These are phyloP conservation scores for Labia minor DNA, from an alignment of 2,888 invertebrate genomes.

Conservation along the genomic window DNA sequence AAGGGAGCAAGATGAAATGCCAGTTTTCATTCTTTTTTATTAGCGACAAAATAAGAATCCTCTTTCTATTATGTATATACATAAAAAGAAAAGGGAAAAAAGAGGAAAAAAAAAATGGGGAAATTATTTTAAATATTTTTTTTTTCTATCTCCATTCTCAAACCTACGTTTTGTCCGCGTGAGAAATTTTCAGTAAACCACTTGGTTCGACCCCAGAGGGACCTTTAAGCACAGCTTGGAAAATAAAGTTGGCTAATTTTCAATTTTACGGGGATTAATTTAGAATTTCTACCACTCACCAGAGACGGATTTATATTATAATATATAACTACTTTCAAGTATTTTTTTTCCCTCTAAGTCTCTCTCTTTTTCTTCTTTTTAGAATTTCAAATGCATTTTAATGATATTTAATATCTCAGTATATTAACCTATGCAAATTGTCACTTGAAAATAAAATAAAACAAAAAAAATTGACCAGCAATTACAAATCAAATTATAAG, in stretches of 20 bases:
- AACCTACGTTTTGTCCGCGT: background rate
- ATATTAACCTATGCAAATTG: no score
- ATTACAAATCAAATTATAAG: no score
- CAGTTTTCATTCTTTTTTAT: no score
- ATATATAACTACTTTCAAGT: conserved; percentile 5
- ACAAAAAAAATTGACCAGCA: no score
- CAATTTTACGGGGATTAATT: conserved; percentile 8
- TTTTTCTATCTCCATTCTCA: background rate
- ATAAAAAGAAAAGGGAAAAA: background rate
- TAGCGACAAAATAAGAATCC: no score
- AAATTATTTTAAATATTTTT: conserved; percentile 3
- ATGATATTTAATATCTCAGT: no score
- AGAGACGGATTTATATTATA: conserved; percentile 13
- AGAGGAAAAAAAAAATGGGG: background rate
- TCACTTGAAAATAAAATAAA: no score
- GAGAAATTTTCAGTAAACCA: background rate
- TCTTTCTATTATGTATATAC: no score
- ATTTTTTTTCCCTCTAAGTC: no score
- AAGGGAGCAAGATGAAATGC: no score
- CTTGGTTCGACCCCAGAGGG: background rate
- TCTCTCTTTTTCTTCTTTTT: no score
- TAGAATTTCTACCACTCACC: conserved; percentile 7
- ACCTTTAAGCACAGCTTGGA: background rate
- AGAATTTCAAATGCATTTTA: no score
- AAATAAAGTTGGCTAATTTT: conserved; percentile 5